Conservation (phyloP, 2,888 invertebrate species). For the Athalia rosae region DNA sequence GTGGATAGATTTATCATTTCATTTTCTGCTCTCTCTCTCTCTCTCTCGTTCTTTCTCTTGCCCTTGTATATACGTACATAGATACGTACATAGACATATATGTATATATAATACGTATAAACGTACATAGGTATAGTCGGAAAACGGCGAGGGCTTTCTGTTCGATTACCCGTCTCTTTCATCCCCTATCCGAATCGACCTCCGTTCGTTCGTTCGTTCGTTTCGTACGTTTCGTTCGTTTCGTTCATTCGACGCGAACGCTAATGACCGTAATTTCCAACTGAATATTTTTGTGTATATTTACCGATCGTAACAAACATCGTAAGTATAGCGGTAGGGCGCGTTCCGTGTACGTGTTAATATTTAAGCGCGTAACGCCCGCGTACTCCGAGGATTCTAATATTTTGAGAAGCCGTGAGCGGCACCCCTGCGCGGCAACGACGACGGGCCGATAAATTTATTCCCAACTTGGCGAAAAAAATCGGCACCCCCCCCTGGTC, state of each 20-base stretch:
- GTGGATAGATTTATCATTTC: slow-evolving; percentile 60
- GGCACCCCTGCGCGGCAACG: no score
- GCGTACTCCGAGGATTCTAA: no score
- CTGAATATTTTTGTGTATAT: background rate
- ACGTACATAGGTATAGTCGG: no score
- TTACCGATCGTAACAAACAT: slow-evolving; percentile 13
- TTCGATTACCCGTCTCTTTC: slow-evolving; percentile 16
- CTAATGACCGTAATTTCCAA: slow-evolving; percentile 19
- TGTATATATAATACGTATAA: no score
- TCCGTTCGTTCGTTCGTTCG: background rate
- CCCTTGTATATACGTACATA: background rate
- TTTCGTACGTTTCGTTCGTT: slow-evolving; percentile 38
- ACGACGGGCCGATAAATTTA: no score
- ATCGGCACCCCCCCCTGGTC: no score
- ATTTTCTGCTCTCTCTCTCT: slow-evolving; percentile 1
- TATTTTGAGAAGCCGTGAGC: no score
- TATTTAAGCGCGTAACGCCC: no score
- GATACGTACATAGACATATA: no score
- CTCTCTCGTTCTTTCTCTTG: background rate
- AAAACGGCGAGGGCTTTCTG: background rate
- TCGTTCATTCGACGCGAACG: background rate
- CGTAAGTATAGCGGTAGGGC: no score
- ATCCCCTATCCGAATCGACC: slow-evolving; percentile 41
- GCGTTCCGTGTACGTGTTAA: no score
- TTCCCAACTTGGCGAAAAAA: no score